These are phyloP conservation scores for Lates calcarifer DNA, from an alignment of 2,113 vertebrate genomes.

Conservation along the genomic window DNA sequence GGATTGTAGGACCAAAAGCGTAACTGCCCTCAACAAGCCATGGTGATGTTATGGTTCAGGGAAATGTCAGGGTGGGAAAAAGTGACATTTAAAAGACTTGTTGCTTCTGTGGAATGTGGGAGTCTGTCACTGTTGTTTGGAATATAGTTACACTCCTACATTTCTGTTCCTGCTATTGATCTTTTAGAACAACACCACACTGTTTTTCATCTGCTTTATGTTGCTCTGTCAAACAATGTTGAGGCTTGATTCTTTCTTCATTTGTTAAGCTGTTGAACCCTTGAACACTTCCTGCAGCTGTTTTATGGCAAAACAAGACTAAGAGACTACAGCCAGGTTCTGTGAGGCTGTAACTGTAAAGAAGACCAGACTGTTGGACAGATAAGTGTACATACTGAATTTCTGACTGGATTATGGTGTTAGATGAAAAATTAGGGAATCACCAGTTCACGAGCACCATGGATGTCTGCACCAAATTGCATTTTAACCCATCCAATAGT, in stretches of 20 bases:
- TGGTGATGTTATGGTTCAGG: background rate
- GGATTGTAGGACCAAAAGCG: background rate
- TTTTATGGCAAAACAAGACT: background rate
- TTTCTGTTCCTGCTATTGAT: slow-evolving; percentile 6
- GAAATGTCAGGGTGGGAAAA: slow-evolving; percentile 10
- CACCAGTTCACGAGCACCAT: background rate
- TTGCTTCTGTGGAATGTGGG: background rate
- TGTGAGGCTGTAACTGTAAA: background rate
- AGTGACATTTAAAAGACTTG: slow-evolving; percentile 10
- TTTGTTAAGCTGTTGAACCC: slow-evolving; percentile 9
- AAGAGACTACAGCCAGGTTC: background rate
- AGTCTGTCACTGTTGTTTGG: slow-evolving; percentile 14
- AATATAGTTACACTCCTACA: background rate
- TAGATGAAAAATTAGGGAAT: background rate
- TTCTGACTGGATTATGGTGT: background rate
- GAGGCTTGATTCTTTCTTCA: background rate
- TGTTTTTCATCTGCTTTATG: slow-evolving; percentile 19
- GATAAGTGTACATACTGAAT: background rate
- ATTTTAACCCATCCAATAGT: background rate
- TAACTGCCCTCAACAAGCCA: slow-evolving; percentile 1
- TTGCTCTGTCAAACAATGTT: slow-evolving; percentile 11
- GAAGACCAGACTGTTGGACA: background rate
- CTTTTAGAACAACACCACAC: background rate
- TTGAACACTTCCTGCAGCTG: background rate
- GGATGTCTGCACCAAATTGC: no score